Conservation (phyloP, 2,888 invertebrate species). For the Athetis lepigone region DNA sequence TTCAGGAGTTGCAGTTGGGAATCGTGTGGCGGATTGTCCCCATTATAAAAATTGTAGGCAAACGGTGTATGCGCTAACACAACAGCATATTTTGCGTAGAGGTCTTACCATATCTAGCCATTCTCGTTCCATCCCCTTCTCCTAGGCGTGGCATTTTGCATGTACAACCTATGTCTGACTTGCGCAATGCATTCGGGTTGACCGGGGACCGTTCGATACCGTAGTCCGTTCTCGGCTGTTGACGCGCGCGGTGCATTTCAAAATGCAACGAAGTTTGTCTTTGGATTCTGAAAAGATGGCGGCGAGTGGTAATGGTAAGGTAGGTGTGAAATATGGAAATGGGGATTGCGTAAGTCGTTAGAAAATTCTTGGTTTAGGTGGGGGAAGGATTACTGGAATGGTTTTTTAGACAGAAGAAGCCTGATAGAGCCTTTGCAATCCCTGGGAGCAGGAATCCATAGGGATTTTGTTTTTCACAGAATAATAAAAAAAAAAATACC, state of each 20-base stretch:
- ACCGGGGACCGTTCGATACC: neutral
- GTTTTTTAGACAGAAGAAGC: too few relatives aligned
- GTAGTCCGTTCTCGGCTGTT: slow-evolving; percentile 1
- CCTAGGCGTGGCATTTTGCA: slow-evolving; percentile 34
- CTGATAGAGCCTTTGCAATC: too few relatives aligned
- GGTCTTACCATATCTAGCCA: neutral
- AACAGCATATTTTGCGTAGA: neutral
- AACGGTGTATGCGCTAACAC: neutral
- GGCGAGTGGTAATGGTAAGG: neutral
- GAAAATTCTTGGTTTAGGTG: too few relatives aligned
- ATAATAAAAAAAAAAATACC: too few relatives aligned
- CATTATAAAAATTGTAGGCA: too few relatives aligned
- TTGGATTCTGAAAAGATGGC: slow-evolving; percentile 23
- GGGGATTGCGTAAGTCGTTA: too few relatives aligned
- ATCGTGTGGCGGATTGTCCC: too few relatives aligned
- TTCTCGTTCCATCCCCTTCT: neutral
- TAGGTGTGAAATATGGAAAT: neutral
- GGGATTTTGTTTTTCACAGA: too few relatives aligned
- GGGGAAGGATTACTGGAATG: too few relatives aligned
- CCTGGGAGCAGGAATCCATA: too few relatives aligned
- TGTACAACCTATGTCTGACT: slow-evolving; percentile 14
- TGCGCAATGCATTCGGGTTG: slow-evolving; percentile 20
- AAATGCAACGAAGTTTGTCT: slow-evolving; percentile 18
- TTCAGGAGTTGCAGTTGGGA: too few relatives aligned
- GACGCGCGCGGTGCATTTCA: slow-evolving; percentile 16